phyloP scores from a whole-genome alignment of 2,113 vertebrate species.

The Morone chrysops region DNA sequence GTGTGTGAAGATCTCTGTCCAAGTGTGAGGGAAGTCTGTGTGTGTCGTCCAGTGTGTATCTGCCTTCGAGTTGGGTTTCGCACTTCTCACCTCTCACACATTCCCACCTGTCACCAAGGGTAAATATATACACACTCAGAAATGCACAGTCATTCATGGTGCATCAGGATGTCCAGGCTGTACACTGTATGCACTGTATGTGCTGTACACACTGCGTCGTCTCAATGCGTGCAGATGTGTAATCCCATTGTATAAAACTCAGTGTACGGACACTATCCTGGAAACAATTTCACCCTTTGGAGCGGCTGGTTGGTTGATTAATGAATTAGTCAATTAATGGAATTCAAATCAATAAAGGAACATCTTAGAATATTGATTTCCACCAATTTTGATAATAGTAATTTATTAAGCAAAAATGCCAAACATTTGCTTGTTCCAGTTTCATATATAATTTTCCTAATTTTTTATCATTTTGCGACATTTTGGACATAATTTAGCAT shows the following conservation, averaged over 20 bases:
- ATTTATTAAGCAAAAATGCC: neutral
- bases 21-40: conserved; percentile 74
- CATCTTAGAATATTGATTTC: neutral
- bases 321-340: no score
- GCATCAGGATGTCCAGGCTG: conserved; percentile 45
- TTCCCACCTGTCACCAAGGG: conserved; percentile 86
- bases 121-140: conserved; percentile 81
- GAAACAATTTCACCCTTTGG: no score
- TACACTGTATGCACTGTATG: conserved; percentile 17
- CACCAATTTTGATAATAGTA: neutral
- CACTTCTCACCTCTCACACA: conserved; percentile 83
- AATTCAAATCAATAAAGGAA: no score
- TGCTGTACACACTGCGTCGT: neutral
- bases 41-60: conserved; percentile 47
- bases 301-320: no score
- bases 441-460: neutral
- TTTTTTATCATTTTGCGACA: neutral
- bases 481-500: neutral
- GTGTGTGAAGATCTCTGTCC: conserved; percentile 68
- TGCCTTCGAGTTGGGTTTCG: conserved; percentile 79
- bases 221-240: neutral
- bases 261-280: neutral
- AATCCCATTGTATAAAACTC: neutral
- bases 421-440: neutral
- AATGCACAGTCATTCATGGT: conserved; percentile 70